Base-by-base conservation (phyloP, 37 sponge, comb jelly and placozoan genomes). In the Chondrosia reniformis region DNA sequence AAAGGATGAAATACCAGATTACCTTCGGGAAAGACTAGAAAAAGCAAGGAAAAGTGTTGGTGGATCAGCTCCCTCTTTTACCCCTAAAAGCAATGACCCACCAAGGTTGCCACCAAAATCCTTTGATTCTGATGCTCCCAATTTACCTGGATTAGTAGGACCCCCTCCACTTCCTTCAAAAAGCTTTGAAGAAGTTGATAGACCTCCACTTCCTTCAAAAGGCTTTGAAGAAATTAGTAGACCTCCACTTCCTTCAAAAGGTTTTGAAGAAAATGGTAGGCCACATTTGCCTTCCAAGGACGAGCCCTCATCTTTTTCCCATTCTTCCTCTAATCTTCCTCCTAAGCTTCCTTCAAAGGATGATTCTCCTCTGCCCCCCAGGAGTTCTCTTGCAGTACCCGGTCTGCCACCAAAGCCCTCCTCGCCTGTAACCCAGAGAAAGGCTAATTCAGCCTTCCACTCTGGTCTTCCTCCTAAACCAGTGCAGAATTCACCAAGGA, bases 261-360 rank as follows among this genome's bases (percentile, higher is more conserved):
- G 15, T 5, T 32, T 4, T n/a, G 17, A 4, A 2, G 7, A 4
- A 4, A 28, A 64, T 64, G 34, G 31, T 32, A 32, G 34, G 28
- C 66, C 66, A 3, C 31, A 64, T 32, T 36, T 64, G 28, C 66
- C 66, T 4, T 36, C 66, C 17, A 64, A 64, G 32, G 66, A 64
- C 34, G 3, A 21, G 2, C 31, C 31, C 2, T 36, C 31, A 3
- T 4, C 32, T 2, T n/a, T n/a, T n/a, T n/a, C n/a, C n/a, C n/a
- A n/a, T n/a, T n/a, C n/a, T n/a, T n/a, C n/a, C n/a, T n/a, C n/a
- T n/a, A n/a, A n/a, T n/a, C 19, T 2, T 19, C 33, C 3, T 21
- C 66, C 66, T 28, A 33, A 1, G 31, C 8, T n/a, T 1, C 66
- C 66, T 34, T 36, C 66, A 3, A 64, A 64, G 7, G 34, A 32